Evolutionary conservation across 2,888 invertebrate species (phyloP).

Genomic region (Caenorhabditis doughertyi): DNA sequence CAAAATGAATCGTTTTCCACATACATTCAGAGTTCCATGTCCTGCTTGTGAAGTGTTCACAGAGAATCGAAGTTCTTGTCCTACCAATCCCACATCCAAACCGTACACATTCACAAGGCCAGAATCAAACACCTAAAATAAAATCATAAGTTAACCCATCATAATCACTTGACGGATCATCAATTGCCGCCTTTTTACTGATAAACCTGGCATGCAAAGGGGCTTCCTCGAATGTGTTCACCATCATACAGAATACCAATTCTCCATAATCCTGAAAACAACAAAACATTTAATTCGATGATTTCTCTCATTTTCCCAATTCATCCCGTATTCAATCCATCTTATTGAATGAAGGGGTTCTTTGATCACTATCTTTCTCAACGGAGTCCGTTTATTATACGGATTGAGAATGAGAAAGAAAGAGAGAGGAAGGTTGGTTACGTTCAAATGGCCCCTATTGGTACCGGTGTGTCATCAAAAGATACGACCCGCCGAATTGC

Average conservation of each 20-base stretch:
- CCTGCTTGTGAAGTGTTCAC: conserved; percentile 81
- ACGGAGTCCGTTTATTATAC: conserved; percentile 45
- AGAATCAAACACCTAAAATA: conserved; percentile 79
- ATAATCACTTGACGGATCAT: conserved; percentile 25
- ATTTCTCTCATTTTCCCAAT: background rate
- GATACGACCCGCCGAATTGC: conserved; percentile 58
- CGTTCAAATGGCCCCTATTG: conserved; percentile 35
- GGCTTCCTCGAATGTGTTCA: conserved; percentile 95
- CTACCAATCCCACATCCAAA: conserved; percentile 83
- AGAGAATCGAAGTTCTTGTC: conserved; percentile 82
- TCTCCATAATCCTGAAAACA: conserved; percentile 89
- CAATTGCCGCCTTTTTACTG: background rate
- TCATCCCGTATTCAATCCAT: conserved; percentile 16
- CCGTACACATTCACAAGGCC: conserved; percentile 83
- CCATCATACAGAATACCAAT: conserved; percentile 97
- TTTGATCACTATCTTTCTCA: conserved; percentile 38
- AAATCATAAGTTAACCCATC: conserved; percentile 26
- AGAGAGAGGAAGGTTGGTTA: conserved; percentile 2
- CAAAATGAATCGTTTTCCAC: too few relatives aligned
- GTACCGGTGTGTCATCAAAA: conserved; percentile 61
- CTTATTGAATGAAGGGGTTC: conserved; percentile 26
- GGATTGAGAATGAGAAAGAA: conserved; percentile 28
- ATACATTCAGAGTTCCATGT: conserved; percentile 73
- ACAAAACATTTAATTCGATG: conserved; percentile 19
- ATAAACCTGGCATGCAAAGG: conserved; percentile 90